These are phyloP conservation scores for Regulus satrapa DNA, from an alignment of 2,113 vertebrate species.

Conservation along the genomic window DNA sequence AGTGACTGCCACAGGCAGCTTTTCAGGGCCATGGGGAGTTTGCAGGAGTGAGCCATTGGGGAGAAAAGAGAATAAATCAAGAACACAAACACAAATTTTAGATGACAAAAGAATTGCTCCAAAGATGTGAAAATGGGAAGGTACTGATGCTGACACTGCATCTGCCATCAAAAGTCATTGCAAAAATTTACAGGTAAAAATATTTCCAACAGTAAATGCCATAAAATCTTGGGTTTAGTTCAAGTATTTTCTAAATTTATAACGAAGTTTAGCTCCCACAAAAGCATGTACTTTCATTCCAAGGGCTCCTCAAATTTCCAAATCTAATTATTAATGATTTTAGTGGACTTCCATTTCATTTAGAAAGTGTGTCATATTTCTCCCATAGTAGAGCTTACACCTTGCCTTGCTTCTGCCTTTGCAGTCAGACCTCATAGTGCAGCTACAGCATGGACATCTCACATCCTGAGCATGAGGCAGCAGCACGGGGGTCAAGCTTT, in stretches of 20 bases:
- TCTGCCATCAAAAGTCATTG: background rate
- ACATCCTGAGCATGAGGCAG: background rate
- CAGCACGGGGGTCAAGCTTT: background rate
- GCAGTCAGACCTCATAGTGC: background rate
- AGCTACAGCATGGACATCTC: accelerated
- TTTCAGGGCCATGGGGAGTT: background rate
- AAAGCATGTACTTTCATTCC: background rate
- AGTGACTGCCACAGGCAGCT: background rate
- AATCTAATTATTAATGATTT: background rate
- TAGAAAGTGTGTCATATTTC: background rate
- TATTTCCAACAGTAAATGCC: background rate
- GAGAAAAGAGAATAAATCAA: background rate
- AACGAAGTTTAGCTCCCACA: background rate
- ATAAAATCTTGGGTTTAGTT: background rate
- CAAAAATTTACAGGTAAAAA: background rate
- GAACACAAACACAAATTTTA: background rate
- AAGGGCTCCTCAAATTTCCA: background rate
- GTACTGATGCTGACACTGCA: background rate
- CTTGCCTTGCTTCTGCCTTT: background rate
- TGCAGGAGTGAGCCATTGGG: background rate
- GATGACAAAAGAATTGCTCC: background rate
- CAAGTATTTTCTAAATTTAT: background rate
- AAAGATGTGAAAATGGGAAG: background rate
- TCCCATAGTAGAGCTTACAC: background rate
- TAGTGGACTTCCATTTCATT: background rate